Base-by-base conservation (phyloP, 2,113 vertebrate species). In the Seriola aureovittata region DNA sequence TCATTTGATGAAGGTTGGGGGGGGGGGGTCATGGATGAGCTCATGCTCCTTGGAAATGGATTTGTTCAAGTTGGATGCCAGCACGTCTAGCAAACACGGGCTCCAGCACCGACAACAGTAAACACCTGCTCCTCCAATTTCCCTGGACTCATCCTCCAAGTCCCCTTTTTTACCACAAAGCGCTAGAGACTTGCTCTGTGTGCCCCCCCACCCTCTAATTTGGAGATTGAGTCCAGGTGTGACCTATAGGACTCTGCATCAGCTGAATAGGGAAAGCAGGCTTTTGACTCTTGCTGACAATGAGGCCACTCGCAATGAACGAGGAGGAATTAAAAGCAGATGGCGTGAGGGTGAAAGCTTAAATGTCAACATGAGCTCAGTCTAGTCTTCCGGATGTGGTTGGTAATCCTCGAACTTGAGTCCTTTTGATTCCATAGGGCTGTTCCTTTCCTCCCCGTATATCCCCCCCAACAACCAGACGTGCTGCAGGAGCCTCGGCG, bases 181-280 rank as follows among this genome's bases (percentile, higher is more conserved):
- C 83, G 86, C 38, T 0, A 3, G 63, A 80, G 82, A 81, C 65
- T 46, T 82, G 69, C 63, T 76, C 77, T 57, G 50, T 23, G 7
- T 79, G 72, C 82, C 72, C 48, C 25, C 73, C 64, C 57, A n/a
- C 57, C 64, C n/a, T 59, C 40, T 73, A 81, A 85, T 85, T 90
- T 80, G 42, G 55, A 90, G 90, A 94, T 93, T 88, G 88, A 66
- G 85, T 91, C 89, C 92, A 94, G 90, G 90, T 91, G 88, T 69
- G 62, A 55, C 55, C 81, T 36, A 25, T 81, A 75, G 86, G 72
- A 69, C 84, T 81, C 59, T 62, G 50, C 48, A 79, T 84, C 75
- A 64, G 67, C 73, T 85, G 80, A 87, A 89, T 67, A 42, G 78
- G 46, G 64, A 91, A 88, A 73, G 85, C 81, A 80, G 78, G 78